Evolutionary conservation across 2,797 vertebrate genomes (phyloP).

Genomic region (Poeciliopsis paucimaculata): DNA sequence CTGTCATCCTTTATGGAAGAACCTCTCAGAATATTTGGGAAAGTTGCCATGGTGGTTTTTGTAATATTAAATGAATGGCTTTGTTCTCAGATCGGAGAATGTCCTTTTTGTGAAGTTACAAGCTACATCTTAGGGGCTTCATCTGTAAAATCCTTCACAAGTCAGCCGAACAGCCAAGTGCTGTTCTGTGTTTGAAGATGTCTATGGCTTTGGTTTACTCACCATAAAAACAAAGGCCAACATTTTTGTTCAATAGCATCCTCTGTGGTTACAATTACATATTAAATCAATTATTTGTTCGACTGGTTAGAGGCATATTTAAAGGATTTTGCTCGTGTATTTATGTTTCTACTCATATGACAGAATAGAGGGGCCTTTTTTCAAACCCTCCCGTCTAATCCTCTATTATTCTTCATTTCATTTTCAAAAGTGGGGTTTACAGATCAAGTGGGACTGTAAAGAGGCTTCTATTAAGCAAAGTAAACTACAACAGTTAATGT

Average conservation of each 20-base stretch:
- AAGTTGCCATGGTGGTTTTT: slow-evolving; percentile 37
- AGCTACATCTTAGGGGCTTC: slow-evolving; percentile 59
- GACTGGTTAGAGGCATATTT: slow-evolving; percentile 69
- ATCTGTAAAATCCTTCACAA: slow-evolving; percentile 65
- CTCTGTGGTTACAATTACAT: slow-evolving; percentile 66
- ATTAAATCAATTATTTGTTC: slow-evolving; percentile 80
- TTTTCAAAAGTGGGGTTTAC: slow-evolving; percentile 75
- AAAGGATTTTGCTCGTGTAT: slow-evolving; percentile 68
- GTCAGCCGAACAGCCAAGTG: slow-evolving; percentile 56
- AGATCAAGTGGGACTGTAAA: slow-evolving; percentile 63
- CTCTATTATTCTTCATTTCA: slow-evolving; percentile 74
- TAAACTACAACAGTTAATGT: slow-evolving; percentile 34
- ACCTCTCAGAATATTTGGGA: neutral
- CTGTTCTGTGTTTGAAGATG: slow-evolving; percentile 53
- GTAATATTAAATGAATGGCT: slow-evolving; percentile 60
- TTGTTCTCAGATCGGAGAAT: slow-evolving; percentile 72
- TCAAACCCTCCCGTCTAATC: slow-evolving; percentile 73
- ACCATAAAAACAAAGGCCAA: slow-evolving; percentile 43
- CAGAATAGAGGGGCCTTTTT: slow-evolving; percentile 54
- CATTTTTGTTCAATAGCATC: slow-evolving; percentile 46
- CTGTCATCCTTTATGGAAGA: neutral
- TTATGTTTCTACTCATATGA: slow-evolving; percentile 63
- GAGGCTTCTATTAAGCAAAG: slow-evolving; percentile 54
- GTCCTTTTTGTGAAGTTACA: slow-evolving; percentile 60
- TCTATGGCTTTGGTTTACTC: slow-evolving; percentile 55